Evolutionary conservation across 1,140 invertebrate genomes (phyloP).

Genomic region (Trachymyrmex septentrionalis): DNA sequence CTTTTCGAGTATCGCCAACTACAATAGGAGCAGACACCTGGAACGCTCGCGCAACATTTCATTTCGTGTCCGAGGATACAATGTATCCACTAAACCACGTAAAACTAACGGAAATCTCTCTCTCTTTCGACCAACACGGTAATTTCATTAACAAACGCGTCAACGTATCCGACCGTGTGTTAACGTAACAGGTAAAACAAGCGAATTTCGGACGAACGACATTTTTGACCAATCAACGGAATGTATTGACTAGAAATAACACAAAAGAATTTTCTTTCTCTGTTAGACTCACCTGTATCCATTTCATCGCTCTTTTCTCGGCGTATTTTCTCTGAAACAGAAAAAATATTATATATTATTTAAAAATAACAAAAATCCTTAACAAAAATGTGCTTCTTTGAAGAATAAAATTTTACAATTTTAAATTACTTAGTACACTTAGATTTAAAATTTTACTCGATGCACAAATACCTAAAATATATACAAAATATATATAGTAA

Average conservation of each 20-base stretch:
- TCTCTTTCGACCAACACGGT: neutral
- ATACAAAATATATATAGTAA: no score
- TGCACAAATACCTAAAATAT: neutral
- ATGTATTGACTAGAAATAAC: neutral
- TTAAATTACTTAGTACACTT: neutral
- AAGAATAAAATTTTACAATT: neutral
- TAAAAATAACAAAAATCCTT: neutral
- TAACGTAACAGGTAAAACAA: conserved; percentile 21
- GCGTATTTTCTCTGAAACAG: conserved; percentile 64
- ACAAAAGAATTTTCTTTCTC: neutral
- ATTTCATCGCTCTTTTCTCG: neutral
- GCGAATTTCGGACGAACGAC: neutral
- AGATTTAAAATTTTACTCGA: neutral
- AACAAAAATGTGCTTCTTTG: neutral
- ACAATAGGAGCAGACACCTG: conserved; percentile 74
- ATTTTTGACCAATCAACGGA: neutral
- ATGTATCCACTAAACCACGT: conserved; percentile 39
- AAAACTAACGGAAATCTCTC: conserved; percentile 33
- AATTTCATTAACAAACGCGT: conserved; percentile 32
- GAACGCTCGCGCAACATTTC: conserved; percentile 66
- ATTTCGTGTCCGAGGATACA: conserved; percentile 43
- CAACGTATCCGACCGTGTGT: neutral
- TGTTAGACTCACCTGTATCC: conserved; percentile 44
- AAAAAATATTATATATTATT: conserved; percentile 30
- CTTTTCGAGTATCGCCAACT: conserved; percentile 36